These are phyloP conservation scores for Adelphocoris suturalis DNA, from an alignment of 2,888 invertebrate genomes.

Conservation along the genomic window DNA sequence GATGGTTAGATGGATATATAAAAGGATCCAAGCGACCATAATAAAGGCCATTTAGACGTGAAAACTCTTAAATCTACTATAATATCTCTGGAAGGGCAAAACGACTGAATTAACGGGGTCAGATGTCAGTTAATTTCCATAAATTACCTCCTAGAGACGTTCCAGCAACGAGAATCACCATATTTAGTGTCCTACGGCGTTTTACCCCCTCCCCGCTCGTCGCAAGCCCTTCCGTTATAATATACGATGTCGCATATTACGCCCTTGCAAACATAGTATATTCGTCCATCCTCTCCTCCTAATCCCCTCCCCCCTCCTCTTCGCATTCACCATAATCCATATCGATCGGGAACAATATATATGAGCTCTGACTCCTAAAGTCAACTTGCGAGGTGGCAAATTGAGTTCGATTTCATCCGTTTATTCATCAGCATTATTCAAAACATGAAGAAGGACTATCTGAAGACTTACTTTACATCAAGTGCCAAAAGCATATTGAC, in stretches of 20 bases:
- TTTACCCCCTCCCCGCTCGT: not conserved
- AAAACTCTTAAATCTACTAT: not conserved
- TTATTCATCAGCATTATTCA: not conserved
- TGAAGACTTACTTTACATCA: too few species aligned
- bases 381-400: too few species aligned
- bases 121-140: conserved; percentile 60
- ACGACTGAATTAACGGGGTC: conserved; percentile 59
- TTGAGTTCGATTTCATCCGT: not conserved
- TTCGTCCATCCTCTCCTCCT: too few species aligned
- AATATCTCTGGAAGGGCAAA: not conserved
- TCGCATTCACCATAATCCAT: not conserved
- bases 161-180: conserved; percentile 51
- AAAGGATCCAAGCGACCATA: not conserved
- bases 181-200: conserved; percentile 32
- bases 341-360: not conserved
- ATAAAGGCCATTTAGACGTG: not conserved
- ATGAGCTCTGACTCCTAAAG: not conserved
- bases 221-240: conserved; percentile 5
- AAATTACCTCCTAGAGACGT: conserved; percentile 45
- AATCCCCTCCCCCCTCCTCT: not conserved
- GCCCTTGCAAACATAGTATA: not conserved
- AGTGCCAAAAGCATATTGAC: too few species aligned
- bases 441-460: too few species aligned
- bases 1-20: too few species aligned
- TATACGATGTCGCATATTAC: conserved; percentile 23